Percentiles rank a stretch among this genome's conserved stretches.
These are phyloP conservation scores for Drosophila lini DNA, from an alignment of 1,140 invertebrate genomes.

Conservation along the genomic window DNA sequence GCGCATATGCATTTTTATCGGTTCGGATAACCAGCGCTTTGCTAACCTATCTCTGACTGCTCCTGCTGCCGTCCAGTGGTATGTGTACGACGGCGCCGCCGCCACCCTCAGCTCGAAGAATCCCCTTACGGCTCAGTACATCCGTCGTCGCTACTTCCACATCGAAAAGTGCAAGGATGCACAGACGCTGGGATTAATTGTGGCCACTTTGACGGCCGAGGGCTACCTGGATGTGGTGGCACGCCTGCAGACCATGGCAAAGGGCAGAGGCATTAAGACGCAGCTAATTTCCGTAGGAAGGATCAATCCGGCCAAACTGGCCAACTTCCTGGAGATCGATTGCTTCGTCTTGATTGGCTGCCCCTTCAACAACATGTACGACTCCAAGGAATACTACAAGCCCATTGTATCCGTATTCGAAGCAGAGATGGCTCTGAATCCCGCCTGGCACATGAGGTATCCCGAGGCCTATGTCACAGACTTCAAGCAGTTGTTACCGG, in stretches of 20 bases:
- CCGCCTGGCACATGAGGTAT: conserved; percentile 86
- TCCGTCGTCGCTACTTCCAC: conserved; percentile 92
- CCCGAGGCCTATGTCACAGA: conserved; percentile 89
- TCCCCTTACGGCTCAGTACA: conserved; percentile 85
- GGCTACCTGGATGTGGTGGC: conserved; percentile 92
- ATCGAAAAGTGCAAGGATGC: conserved; percentile 96
- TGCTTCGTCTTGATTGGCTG: conserved; percentile 96
- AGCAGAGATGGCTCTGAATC: conserved; percentile 94
- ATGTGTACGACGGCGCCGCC: conserved; percentile 61
- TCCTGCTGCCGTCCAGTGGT: conserved; percentile 81
- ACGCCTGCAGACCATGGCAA: conserved; percentile 90
- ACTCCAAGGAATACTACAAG: conserved; percentile 93
- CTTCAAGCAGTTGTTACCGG: conserved; percentile 90
- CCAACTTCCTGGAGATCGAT: conserved; percentile 93
- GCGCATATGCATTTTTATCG: conserved; percentile 85
- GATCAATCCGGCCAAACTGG: conserved; percentile 95
- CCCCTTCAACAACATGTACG: conserved; percentile 93
- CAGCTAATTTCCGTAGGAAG: conserved; percentile 97
- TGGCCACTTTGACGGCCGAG: conserved; percentile 93
- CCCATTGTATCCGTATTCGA: conserved; percentile 97
- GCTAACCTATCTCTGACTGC: conserved; percentile 86
- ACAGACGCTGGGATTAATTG: conserved; percentile 92
- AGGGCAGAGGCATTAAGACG: conserved; percentile 91
- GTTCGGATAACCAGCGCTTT: conserved; percentile 85
- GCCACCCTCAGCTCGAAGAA: conserved; percentile 60